Percentiles rank a stretch among this genome's conserved stretches.
These are phyloP conservation scores for Aspidiotus rigidus DNA, from an alignment of 2,888 invertebrate genomes.

Conservation along the genomic window DNA sequence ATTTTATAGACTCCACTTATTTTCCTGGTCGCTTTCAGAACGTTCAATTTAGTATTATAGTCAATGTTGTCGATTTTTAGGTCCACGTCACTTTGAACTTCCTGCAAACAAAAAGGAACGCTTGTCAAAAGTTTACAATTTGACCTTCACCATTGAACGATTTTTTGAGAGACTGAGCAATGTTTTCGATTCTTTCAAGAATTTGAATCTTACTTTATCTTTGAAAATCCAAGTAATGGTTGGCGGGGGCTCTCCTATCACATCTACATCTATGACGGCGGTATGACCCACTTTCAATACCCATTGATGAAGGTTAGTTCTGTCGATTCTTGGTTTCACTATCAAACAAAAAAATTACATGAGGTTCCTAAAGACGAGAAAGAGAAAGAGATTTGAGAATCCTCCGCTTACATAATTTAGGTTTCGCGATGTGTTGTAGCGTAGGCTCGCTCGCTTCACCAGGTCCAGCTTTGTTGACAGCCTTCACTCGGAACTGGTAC, in stretches of 20 bases:
- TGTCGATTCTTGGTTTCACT: constrained; percentile 92
- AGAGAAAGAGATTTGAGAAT: constrained; percentile 6
- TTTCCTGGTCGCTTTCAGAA: constrained; percentile 67
- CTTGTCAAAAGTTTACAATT: too few relatives aligned
- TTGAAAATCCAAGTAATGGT: constrained; percentile 81
- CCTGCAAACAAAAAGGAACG: constrained; percentile 1
- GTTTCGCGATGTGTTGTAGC: constrained; percentile 81
- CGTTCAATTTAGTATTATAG: constrained; percentile 82
- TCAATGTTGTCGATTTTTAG: constrained; percentile 72
- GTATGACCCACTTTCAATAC: constrained; percentile 81
- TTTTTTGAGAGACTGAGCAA: too few relatives aligned
- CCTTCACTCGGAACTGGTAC: constrained; percentile 89
- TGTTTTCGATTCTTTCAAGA: too few relatives aligned
- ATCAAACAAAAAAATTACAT: constrained; percentile 39
- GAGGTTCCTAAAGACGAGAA: neutral
- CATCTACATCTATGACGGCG: constrained; percentile 75
- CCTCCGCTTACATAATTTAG: constrained; percentile 71
- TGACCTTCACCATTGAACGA: too few relatives aligned
- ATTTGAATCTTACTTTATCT: constrained; percentile 50
- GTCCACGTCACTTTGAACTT: constrained; percentile 34
- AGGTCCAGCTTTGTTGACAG: constrained; percentile 88
- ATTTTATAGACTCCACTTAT: constrained; percentile 83
- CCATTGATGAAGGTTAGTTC: constrained; percentile 74
- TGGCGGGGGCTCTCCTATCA: constrained; percentile 89
- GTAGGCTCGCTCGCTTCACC: constrained; percentile 87